These are phyloP conservation scores for Argopecten irradians DNA, from an alignment of 1,140 invertebrate genomes.

Conservation along the genomic window DNA sequence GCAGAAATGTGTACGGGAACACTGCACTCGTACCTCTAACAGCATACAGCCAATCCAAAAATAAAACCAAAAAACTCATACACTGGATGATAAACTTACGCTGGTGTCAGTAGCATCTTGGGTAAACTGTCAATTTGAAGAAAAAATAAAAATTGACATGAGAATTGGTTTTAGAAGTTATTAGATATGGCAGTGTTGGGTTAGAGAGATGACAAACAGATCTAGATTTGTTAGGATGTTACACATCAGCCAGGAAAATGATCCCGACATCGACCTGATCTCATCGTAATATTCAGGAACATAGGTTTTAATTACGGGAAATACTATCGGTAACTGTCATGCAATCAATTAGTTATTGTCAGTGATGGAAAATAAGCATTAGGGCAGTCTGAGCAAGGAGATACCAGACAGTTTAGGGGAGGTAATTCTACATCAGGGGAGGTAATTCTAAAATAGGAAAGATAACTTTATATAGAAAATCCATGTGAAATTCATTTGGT, in stretches of 20 bases:
- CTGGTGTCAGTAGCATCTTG: constrained; percentile 30
- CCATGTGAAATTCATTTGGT: no score
- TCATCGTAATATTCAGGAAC: neutral
- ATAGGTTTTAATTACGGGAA: neutral
- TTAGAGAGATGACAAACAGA: neutral
- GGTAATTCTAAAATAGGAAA: no score
- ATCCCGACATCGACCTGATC: neutral
- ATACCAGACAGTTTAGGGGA: neutral
- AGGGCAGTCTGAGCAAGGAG: neutral
- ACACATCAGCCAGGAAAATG: neutral
- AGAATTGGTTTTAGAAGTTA: neutral
- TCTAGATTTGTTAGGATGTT: neutral
- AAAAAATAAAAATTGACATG: constrained; percentile 23
- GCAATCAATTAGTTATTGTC: neutral
- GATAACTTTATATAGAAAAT: no score
- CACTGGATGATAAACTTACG: constrained; percentile 16
- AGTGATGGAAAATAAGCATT: neutral
- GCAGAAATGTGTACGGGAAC: neutral
- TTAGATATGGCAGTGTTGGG: neutral
- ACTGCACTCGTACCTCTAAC: neutral
- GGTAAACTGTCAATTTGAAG: constrained; percentile 25
- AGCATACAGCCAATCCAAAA: constrained; percentile 13
- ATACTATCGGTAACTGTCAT: neutral
- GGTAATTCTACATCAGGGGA: neutral
- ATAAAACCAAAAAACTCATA: constrained; percentile 6